A percentile compares a stretch with the other conserved stretches of the same genome.
Evolutionary conservation across 2,888 invertebrate genomes (phyloP).

Genomic region (Epsilonema sp.): DNA sequence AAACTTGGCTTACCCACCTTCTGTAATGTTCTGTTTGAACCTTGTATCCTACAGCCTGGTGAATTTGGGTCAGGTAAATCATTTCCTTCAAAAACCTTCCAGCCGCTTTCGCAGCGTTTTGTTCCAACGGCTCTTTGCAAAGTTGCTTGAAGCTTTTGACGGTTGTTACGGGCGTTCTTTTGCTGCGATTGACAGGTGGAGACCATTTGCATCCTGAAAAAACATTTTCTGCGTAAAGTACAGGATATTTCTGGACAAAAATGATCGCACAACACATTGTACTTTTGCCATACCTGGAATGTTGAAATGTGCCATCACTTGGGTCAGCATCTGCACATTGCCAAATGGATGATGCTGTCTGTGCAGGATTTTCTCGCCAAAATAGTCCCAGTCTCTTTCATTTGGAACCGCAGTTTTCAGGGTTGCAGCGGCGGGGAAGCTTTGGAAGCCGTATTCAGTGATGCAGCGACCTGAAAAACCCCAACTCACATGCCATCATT

Average conservation of each 20-base stretch:
- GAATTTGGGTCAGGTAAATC: conserved; percentile 60
- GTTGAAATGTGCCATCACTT: conserved; percentile 18
- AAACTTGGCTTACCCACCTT: too few species aligned
- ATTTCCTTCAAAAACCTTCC: conserved; percentile 28
- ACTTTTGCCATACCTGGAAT: too few species aligned
- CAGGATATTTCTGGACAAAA: too few species aligned
- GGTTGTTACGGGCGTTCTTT: too few species aligned
- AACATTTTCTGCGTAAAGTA: too few species aligned
- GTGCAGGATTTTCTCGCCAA: conserved; percentile 33
- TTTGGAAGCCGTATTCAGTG: conserved; percentile 89
- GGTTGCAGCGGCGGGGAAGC: conserved; percentile 53
- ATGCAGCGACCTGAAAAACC: conserved; percentile 44
- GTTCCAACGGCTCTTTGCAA: too few species aligned
- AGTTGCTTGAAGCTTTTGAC: too few species aligned
- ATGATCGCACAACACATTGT: too few species aligned
- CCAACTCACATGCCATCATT: too few species aligned
- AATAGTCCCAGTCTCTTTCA: background rate
- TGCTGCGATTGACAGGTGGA: too few species aligned
- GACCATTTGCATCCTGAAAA: too few species aligned
- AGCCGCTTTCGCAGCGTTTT: too few species aligned
- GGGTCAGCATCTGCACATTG: conserved; percentile 31
- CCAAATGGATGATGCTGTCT: conserved; percentile 71
- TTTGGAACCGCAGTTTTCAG: conserved; percentile 27
- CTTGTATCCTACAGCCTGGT: conserved; percentile 69
- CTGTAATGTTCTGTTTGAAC: conserved; percentile 27